phyloP scores from a whole-genome alignment of 2,113 vertebrate genomes.

The Gallinago jamesoni region DNA sequence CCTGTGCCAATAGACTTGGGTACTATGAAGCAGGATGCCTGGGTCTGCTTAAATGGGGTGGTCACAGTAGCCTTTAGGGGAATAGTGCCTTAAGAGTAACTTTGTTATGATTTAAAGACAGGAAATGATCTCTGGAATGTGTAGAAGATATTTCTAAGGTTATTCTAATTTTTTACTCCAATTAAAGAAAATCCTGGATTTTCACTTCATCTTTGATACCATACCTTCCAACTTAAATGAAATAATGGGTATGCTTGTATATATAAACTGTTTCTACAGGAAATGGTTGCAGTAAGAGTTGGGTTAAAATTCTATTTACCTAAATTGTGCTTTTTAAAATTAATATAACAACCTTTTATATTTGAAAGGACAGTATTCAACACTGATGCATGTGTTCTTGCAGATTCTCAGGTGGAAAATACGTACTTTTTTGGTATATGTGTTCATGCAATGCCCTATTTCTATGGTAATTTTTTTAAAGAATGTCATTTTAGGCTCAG shows the following conservation, averaged over 20 bases:
- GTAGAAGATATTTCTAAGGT: not conserved
- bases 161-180: not conserved
- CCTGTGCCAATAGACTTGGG: not conserved
- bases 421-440: not conserved
- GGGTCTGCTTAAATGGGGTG: not conserved
- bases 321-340: not conserved
- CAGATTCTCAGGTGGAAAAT: not conserved
- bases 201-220: not conserved
- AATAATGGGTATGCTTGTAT: not conserved
- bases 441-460: not conserved
- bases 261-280: not conserved
- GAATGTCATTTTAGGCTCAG: not conserved
- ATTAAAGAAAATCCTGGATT: not conserved
- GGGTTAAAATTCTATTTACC: not conserved
- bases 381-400: not conserved
- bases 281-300: not conserved
- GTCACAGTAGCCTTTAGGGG: not conserved
- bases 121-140: not conserved
- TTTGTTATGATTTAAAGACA: not conserved
- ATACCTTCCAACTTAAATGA: not conserved
- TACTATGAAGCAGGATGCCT: not conserved
- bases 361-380: not conserved
- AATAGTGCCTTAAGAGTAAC: not conserved
- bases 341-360: not conserved
- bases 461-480: not conserved